phyloP scores from a whole-genome alignment of 1,140 invertebrate species.

The Drosophila repletoides region DNA sequence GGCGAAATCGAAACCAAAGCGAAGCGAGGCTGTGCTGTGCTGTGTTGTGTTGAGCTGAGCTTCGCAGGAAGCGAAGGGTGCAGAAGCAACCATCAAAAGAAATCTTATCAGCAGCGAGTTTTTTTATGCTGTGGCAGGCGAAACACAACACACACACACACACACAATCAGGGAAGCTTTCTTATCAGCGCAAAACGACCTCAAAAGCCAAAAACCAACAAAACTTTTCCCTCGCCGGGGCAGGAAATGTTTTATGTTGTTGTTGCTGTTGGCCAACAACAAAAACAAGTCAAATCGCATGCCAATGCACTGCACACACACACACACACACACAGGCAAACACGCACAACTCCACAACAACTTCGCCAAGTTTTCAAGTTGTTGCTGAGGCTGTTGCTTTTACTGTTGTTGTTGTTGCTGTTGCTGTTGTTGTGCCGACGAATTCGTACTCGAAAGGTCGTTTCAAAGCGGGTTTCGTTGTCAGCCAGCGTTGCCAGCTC shows the following conservation, averaged over 20 bases:
- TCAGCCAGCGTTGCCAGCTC: conserved; percentile 72
- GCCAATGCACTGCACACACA: conserved; percentile 68
- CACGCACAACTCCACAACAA: conserved; percentile 13
- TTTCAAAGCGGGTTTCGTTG: conserved; percentile 80
- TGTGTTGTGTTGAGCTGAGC: no score
- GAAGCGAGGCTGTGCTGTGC: background rate
- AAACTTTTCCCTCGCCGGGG: conserved; percentile 54
- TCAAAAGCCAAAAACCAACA: conserved; percentile 65
- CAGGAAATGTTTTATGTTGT: conserved; percentile 60
- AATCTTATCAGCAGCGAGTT: conserved; percentile 32
- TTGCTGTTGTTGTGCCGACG: conserved; percentile 68
- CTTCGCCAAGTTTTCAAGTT: conserved; percentile 61
- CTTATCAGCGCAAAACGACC: conserved; percentile 63
- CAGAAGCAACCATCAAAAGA: no score
- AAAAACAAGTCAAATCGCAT: conserved; percentile 77
- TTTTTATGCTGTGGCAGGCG: conserved; percentile 35
- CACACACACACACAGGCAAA: conserved; percentile 4
- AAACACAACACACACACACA: conserved; percentile 17
- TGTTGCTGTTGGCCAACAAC: conserved; percentile 10
- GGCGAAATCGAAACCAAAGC: no score
- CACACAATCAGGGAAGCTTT: conserved; percentile 41
- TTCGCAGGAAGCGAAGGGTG: conserved; percentile 9
- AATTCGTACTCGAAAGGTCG: conserved; percentile 82
- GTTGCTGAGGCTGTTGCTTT: conserved; percentile 66
- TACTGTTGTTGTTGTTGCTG: conserved; percentile 41